Evolutionary conservation across 2,888 invertebrate species (phyloP), one percentile per base, ranked within the genome.

Genomic region (Agrotis exclamationis): DNA sequence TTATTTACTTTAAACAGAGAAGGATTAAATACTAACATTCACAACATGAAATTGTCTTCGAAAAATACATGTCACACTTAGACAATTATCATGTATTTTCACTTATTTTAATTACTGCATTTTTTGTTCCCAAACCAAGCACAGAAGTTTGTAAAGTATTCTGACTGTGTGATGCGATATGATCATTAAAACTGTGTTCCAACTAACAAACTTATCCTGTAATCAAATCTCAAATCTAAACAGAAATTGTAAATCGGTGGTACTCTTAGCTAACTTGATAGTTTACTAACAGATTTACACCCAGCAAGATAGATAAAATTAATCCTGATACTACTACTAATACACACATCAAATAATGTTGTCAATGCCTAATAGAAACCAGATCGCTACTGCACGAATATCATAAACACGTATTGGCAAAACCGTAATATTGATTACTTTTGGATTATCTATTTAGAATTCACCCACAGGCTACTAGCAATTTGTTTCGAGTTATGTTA

Each of bases 361-460:
- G 60, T 74, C 45, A 70, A 24, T 13, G 14, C 3, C 33, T 24
- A 9, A 3, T 70, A 59, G 51, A 39, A 39, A 47, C 56, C 39
- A 51, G 45, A 56, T n/a, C 14, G 33, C n/a, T 45, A 39, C 20
- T 45, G n/a, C 50, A 70, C 59, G 44, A 76, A 47, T 39, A 66
- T 18, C 28, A 45, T 59, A 50, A 50, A 69, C 59, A 69, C 16
- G 28, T 28, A 33, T 24, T 54, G 22, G n/a, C 54, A 45, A 54
- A 69, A 14, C 16, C 39, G 24, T 50, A 48, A 47, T 60, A 70
- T 70, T 77, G 74, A 74, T 74, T 60, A 62, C 50, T 50, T 62
- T 57, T 51, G 72, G 66, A 84, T 78, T 81, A 84, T 74, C 76
- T 71, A 74, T 83, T 70, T 60, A 63, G 28, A 76, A 57, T 72